Evolutionary conservation across 2,797 vertebrate genomes (phyloP).

Genomic region (Tympanoctomys barrerae): DNA sequence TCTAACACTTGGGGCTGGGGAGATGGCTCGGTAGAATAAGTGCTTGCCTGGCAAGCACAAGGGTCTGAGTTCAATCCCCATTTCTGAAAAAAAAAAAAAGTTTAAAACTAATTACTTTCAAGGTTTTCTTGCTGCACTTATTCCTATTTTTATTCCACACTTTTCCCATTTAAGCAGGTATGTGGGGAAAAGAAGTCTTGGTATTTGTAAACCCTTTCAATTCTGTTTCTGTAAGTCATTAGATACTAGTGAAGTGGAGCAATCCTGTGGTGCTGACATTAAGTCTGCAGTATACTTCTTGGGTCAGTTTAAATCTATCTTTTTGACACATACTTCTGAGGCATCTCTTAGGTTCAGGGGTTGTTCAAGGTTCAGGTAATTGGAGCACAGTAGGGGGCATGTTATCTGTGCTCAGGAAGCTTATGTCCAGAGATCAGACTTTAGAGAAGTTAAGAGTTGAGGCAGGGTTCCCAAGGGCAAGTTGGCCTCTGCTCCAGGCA

Average conservation of each 20-base stretch:
- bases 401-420: neutral
- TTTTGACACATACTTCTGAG: neutral
- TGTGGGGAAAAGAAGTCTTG: neutral
- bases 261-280: neutral
- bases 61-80: no score
- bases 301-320: neutral
- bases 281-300: neutral
- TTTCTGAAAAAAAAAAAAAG: no score
- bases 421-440: neutral
- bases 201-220: neutral
- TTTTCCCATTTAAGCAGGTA: constrained; percentile 18
- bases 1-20: no score
- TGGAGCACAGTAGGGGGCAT: neutral
- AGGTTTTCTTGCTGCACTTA: neutral
- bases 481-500: neutral
- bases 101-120: neutral
- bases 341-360: neutral
- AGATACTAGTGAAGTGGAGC: neutral
- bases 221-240: constrained; percentile 1
- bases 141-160: constrained; percentile 1
- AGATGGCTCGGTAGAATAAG: no score
- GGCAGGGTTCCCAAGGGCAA: neutral
- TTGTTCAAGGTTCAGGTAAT: neutral
- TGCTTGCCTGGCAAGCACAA: no score
- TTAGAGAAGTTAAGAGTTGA: neutral